Percentiles rank a stretch among this genome's conserved stretches.
Evolutionary conservation across 2,888 invertebrate species (phyloP).

Genomic region (Caenorhabditis parvicauda): DNA sequence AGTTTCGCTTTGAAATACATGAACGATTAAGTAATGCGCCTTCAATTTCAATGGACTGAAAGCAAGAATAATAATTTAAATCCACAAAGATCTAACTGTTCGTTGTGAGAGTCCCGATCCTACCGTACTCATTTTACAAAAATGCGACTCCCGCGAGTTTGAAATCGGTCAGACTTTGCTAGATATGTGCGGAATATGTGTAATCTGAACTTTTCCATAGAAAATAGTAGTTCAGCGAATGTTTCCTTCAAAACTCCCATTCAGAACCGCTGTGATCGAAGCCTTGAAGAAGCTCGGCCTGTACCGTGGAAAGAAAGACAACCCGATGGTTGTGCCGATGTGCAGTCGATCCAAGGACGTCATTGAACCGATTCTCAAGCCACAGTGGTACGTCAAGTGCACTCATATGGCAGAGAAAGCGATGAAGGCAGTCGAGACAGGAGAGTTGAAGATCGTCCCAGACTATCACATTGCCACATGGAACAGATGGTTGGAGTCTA

Average conservation of each 20-base stretch:
- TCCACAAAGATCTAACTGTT: too few species aligned
- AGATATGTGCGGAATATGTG: too few species aligned
- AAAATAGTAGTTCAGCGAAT: background rate
- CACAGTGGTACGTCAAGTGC: constrained; percentile 89
- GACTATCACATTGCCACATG: constrained; percentile 87
- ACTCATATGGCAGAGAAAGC: constrained; percentile 85
- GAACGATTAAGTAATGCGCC: too few species aligned
- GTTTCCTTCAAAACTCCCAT: too few species aligned
- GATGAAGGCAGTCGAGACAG: constrained; percentile 69
- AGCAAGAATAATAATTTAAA: too few species aligned
- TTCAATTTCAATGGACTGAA: too few species aligned
- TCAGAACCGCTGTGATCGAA: constrained; percentile 74
- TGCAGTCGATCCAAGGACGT: constrained; percentile 91
- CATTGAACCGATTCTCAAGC: constrained; percentile 89
- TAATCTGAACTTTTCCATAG: too few species aligned
- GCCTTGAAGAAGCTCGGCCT: constrained; percentile 75
- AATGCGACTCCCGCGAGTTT: too few species aligned
- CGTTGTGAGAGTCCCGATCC: too few species aligned
- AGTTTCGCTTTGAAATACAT: too few species aligned
- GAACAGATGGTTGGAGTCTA: constrained; percentile 93
- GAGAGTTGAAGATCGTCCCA: constrained; percentile 84
- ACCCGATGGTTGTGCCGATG: constrained; percentile 93
- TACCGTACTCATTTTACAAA: too few species aligned
- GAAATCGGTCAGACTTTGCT: too few species aligned
- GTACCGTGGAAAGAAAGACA: constrained; percentile 79